phyloP scores from a whole-genome alignment of 1,140 invertebrate genomes.

The Cotesia glomerata region DNA sequence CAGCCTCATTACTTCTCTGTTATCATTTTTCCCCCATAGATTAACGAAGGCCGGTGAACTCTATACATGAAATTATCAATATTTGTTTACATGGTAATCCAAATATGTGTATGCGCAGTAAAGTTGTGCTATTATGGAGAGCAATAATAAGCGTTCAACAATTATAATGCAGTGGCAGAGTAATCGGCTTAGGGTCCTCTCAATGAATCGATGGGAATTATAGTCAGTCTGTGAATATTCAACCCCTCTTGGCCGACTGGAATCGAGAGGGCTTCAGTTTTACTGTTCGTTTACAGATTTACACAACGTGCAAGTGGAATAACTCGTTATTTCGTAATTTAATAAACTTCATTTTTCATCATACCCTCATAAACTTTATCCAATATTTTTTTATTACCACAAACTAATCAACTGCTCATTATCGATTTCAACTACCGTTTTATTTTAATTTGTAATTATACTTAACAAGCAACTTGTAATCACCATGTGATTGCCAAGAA shows the following conservation, averaged over 20 bases:
- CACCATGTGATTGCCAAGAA: too few species aligned
- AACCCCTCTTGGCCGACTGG: slow-evolving; percentile 2
- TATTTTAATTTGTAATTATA: too few species aligned
- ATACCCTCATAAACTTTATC: neutral
- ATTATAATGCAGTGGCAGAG: slow-evolving; percentile 45
- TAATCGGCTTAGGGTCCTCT: slow-evolving; percentile 45
- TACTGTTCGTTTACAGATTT: slow-evolving; percentile 25
- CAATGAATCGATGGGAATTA: slow-evolving; percentile 43
- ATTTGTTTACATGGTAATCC: neutral
- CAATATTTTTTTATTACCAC: neutral
- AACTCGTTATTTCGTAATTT: slow-evolving; percentile 4
- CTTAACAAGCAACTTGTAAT: too few species aligned
- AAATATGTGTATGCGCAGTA: slow-evolving; percentile 21
- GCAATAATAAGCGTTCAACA: slow-evolving; percentile 40
- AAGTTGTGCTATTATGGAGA: slow-evolving; percentile 28
- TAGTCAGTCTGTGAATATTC: slow-evolving; percentile 12
- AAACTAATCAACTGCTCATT: too few species aligned
- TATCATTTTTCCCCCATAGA: neutral
- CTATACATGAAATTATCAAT: neutral
- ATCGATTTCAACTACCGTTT: neutral
- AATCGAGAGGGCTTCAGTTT: slow-evolving; percentile 22
- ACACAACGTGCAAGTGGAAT: neutral
- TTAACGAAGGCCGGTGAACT: neutral
- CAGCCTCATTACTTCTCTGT: too few species aligned
- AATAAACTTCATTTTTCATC: slow-evolving; percentile 1